Evolutionary conservation across 2,888 invertebrate genomes (phyloP).

Genomic region (Pyrochroa serraticornis): DNA sequence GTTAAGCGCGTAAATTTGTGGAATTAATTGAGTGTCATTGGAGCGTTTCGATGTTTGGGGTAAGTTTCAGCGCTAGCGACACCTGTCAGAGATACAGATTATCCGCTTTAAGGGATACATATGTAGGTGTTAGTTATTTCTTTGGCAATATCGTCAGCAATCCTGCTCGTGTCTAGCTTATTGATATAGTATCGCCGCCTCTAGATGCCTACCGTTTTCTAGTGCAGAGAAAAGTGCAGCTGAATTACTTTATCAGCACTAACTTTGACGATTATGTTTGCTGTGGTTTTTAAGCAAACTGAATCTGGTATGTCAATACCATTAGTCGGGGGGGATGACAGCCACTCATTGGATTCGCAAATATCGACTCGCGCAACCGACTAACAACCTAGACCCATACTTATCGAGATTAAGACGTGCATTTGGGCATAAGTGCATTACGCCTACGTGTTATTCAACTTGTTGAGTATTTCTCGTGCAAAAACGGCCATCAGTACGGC

Average conservation of each 20-base stretch:
- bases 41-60: too few relatives aligned
- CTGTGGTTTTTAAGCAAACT: slow-evolving; percentile 30
- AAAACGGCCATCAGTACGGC: slow-evolving; percentile 47
- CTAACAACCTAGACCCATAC: slow-evolving; percentile 2
- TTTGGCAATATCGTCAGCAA: too few relatives aligned
- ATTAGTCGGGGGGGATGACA: slow-evolving; percentile 29
- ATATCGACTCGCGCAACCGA: slow-evolving; percentile 17
- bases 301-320: slow-evolving; percentile 33
- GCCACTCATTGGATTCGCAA: slow-evolving; percentile 32
- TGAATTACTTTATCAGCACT: slow-evolving; percentile 27
- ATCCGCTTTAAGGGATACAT: too few relatives aligned
- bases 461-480: slow-evolving; percentile 39
- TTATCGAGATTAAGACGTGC: slow-evolving; percentile 27
- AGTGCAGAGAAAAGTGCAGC: not conserved
- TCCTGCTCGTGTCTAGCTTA: too few relatives aligned
- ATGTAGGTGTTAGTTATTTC: too few relatives aligned
- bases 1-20: too few relatives aligned
- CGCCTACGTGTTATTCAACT: slow-evolving; percentile 40
- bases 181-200: too few relatives aligned
- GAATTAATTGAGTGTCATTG: too few relatives aligned
- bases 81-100: too few relatives aligned
- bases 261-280: slow-evolving; percentile 31
- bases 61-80: too few relatives aligned
- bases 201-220: too few relatives aligned
- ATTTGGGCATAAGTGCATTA: slow-evolving; percentile 35